phyloP scores from a whole-genome alignment of 2,888 invertebrate species.

The Polia nebulosa region DNA sequence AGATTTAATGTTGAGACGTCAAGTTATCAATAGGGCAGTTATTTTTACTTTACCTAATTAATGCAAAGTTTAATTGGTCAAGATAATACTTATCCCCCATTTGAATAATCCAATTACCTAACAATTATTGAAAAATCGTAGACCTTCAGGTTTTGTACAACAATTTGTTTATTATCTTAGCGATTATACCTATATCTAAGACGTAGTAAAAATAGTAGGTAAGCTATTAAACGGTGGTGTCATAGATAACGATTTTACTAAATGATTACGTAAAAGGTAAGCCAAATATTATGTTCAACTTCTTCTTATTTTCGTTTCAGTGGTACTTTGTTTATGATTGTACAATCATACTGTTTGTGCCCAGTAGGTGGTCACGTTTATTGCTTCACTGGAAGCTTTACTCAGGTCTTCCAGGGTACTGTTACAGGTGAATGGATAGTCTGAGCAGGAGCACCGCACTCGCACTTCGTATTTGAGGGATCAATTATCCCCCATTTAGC shows the following conservation, averaged over 20 bases:
- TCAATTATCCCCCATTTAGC: too few relatives aligned
- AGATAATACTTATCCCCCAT: conserved; percentile 6
- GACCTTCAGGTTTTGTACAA: neutral
- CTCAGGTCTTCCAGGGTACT: too few relatives aligned
- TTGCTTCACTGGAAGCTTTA: too few relatives aligned
- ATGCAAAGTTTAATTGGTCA: conserved; percentile 7
- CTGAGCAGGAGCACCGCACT: too few relatives aligned
- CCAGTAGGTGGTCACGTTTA: too few relatives aligned
- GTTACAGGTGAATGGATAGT: too few relatives aligned
- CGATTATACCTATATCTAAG: conserved; percentile 22
- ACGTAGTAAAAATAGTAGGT: conserved; percentile 36
- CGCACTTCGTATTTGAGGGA: too few relatives aligned
- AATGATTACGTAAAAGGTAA: conserved; percentile 30
- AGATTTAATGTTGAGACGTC: neutral
- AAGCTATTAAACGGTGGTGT: conserved; percentile 27
- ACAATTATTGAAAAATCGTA: neutral
- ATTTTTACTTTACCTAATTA: conserved; percentile 6
- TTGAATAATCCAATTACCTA: neutral
- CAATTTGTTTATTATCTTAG: neutral
- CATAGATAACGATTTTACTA: conserved; percentile 29
- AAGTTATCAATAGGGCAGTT: conserved; percentile 16
- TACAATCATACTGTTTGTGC: too few relatives aligned
- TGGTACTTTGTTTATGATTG: too few relatives aligned
- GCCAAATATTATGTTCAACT: conserved; percentile 13
- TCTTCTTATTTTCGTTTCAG: neutral